These are phyloP conservation scores for Ceratina calcarata DNA, from an alignment of 1,140 invertebrate species.

Conservation along the genomic window DNA sequence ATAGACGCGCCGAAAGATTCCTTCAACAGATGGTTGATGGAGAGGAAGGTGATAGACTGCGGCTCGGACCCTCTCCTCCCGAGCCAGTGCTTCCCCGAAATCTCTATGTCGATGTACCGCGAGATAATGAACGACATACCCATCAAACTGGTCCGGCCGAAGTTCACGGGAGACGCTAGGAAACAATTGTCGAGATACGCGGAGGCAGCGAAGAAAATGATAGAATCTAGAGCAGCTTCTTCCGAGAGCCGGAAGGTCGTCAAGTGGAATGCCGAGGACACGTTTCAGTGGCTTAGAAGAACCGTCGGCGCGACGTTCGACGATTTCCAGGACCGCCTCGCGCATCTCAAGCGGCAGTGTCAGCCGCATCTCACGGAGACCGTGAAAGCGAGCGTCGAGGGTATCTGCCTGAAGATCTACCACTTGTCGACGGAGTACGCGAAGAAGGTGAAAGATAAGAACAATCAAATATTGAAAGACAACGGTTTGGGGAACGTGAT, in stretches of 20 bases:
- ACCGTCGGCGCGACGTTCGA: constrained; percentile 98
- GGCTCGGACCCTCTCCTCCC: constrained; percentile 94
- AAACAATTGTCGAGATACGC: constrained; percentile 97
- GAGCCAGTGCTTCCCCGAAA: constrained; percentile 94
- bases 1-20: constrained; percentile 98
- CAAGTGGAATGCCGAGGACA: constrained; percentile 99
- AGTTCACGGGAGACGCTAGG: constrained; percentile 97
- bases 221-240: constrained; percentile 95
- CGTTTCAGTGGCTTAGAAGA: constrained; percentile 95
- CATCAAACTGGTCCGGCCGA: constrained; percentile 95
- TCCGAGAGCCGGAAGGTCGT: constrained; percentile 97
- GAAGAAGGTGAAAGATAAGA: constrained; percentile 93
- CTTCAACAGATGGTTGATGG: constrained; percentile 97
- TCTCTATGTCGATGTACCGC: constrained; percentile 96
- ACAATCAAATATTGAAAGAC: constrained; percentile 91
- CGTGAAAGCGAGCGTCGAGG: constrained; percentile 96
- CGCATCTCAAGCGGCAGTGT: constrained; percentile 89
- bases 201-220: constrained; percentile 98
- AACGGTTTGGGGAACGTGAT: constrained; percentile 90
- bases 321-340: constrained; percentile 90
- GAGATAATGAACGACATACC: constrained; percentile 99
- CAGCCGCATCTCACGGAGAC: constrained; percentile 97
- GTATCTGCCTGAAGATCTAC: constrained; percentile 97
- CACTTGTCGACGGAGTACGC: constrained; percentile 95
- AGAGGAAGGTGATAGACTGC: constrained; percentile 94